Evolutionary conservation across 2,797 vertebrate genomes (phyloP).

Genomic region (Tamandua tetradactyla): DNA sequence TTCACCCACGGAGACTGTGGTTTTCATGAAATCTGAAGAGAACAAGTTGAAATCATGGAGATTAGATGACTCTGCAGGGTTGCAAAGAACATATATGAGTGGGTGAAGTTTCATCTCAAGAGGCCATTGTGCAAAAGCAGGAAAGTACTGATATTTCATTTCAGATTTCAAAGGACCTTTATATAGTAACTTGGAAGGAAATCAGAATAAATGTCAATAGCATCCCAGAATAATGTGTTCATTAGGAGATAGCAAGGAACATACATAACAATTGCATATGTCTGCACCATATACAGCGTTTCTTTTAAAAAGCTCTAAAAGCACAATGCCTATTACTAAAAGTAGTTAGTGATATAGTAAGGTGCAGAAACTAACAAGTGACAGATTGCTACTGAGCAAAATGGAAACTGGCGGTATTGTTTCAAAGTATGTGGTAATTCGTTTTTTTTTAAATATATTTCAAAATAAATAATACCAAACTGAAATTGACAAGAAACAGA

Average conservation of each 20-base stretch:
- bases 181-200: not conserved
- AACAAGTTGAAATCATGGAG: conserved; percentile 70
- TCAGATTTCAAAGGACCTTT: not conserved
- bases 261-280: not conserved
- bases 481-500: conserved; percentile 7
- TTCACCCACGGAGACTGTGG: conserved; percentile 26
- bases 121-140: conserved; percentile 4
- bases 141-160: not conserved
- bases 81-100: not conserved
- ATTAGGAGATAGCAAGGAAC: not conserved
- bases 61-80: conserved; percentile 59
- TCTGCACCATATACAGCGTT: not conserved
- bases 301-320: conserved; percentile 27
- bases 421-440: not conserved
- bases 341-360: not conserved
- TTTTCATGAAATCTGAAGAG: conserved; percentile 64
- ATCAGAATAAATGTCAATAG: not conserved
- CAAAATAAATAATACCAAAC: conserved; percentile 25
- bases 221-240: not conserved
- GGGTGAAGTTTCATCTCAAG: conserved; percentile 37
- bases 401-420: not conserved
- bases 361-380: not conserved
- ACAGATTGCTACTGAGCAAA: conserved; percentile 5
- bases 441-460: not conserved
- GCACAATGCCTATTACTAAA: not conserved